phyloP scores from a whole-genome alignment of 2,888 invertebrate species.

The Limnephilus rhombicus region DNA sequence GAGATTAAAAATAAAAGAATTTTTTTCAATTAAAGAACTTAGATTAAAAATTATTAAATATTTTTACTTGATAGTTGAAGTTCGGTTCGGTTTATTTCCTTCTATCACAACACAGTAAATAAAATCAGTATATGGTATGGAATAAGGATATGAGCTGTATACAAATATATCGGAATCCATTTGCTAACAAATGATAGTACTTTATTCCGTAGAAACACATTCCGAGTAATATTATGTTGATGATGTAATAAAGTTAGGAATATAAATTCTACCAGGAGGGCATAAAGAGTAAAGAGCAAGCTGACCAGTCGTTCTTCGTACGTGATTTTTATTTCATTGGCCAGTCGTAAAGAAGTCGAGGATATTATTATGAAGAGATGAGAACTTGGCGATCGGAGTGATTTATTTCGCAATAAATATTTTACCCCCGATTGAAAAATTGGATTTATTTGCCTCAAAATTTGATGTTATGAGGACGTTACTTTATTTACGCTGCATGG shows the following conservation, averaged over 20 bases:
- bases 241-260: conserved; percentile 64
- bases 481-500: conserved; percentile 35
- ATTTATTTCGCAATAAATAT: conserved; percentile 54
- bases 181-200: conserved; percentile 64
- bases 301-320: conserved; percentile 53
- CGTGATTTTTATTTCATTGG: conserved; percentile 59
- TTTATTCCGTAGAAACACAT: conserved; percentile 63
- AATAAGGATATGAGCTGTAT: conserved; percentile 55
- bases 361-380: conserved; percentile 50
- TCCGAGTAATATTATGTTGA: conserved; percentile 63
- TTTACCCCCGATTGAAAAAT: conserved; percentile 49
- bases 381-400: conserved; percentile 26
- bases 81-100: neutral
- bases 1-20: no score
- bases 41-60: no score
- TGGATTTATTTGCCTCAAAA: conserved; percentile 47
- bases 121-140: conserved; percentile 45
- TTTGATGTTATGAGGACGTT: conserved; percentile 44
- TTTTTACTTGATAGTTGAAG: neutral
- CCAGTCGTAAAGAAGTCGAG: conserved; percentile 57
- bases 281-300: conserved; percentile 27
- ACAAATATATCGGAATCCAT: conserved; percentile 60
- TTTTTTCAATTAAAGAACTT: no score
- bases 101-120: neutral
- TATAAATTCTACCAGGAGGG: conserved; percentile 51